phyloP scores from a whole-genome alignment of 2,113 vertebrate genomes.

The Nannobrachium achirus region DNA sequence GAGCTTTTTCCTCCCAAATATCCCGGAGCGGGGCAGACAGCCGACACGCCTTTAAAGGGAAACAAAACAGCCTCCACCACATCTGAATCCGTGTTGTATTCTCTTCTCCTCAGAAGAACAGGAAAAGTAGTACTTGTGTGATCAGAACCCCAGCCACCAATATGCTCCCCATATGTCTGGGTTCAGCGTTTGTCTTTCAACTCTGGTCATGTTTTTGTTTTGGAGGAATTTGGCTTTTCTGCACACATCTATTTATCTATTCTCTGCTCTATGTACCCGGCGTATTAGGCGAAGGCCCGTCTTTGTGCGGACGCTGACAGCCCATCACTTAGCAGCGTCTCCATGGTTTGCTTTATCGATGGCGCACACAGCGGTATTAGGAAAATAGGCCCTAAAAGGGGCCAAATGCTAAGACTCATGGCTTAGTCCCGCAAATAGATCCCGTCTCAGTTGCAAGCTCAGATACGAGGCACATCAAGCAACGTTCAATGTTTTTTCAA shows the following conservation, averaged over 20 bases:
- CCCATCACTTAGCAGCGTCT: constrained; percentile 49
- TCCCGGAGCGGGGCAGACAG: constrained; percentile 58
- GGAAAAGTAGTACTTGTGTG: constrained; percentile 45
- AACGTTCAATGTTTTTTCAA: constrained; percentile 58
- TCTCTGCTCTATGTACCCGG: constrained; percentile 22
- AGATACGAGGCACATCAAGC: constrained; percentile 58
- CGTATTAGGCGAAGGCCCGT: constrained; percentile 20
- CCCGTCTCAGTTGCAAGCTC: constrained; percentile 18
- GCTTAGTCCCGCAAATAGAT: constrained; percentile 46
- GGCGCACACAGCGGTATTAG: constrained; percentile 18
- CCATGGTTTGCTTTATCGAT: constrained; percentile 52
- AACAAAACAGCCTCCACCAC: constrained; percentile 73
- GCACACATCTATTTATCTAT: constrained; percentile 48
- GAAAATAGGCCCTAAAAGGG: constrained; percentile 32
- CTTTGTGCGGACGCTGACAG: constrained; percentile 52
- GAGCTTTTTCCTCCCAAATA: constrained; percentile 42
- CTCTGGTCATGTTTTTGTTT: constrained; percentile 57
- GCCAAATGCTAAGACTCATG: constrained; percentile 9
- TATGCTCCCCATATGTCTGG: constrained; percentile 76
- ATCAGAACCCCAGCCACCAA: constrained; percentile 67
- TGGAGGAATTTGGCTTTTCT: constrained; percentile 52
- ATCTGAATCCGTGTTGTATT: constrained; percentile 68
- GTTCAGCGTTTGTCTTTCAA: constrained; percentile 53
- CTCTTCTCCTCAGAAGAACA: constrained; percentile 44
- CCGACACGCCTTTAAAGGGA: constrained; percentile 69